Conservation (phyloP, 2,888 invertebrate genomes). For the Polymixis lichenea region DNA sequence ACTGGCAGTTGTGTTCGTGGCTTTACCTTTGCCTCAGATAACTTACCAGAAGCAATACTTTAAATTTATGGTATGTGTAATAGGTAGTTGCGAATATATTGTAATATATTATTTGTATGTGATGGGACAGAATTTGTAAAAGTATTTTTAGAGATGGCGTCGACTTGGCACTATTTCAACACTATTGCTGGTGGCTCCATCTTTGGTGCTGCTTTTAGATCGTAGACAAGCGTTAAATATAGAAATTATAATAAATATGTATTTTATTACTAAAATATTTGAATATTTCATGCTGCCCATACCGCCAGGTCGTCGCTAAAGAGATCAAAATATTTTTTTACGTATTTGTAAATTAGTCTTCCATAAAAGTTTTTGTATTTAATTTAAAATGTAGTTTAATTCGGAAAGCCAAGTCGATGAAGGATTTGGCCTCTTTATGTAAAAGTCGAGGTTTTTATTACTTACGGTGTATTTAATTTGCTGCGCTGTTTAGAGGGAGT, state of each 20-base stretch:
- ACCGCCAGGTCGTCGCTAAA: slow-evolving; percentile 1
- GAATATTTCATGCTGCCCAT: not conserved
- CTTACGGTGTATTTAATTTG: slow-evolving; percentile 17
- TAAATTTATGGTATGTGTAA: slow-evolving; percentile 6
- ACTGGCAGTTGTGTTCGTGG: not conserved
- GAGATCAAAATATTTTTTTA: slow-evolving; percentile 51
- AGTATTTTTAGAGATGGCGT: slow-evolving; percentile 40
- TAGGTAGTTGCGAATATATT: slow-evolving; percentile 44
- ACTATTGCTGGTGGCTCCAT: slow-evolving; percentile 30
- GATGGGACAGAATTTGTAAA: slow-evolving; percentile 23
- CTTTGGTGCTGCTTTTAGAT: slow-evolving; percentile 38
- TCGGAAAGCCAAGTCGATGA: slow-evolving; percentile 37
- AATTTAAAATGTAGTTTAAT: slow-evolving; percentile 26
- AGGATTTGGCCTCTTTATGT: slow-evolving; percentile 18
- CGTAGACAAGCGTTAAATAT: slow-evolving; percentile 11
- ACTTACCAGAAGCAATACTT: slow-evolving; percentile 41
- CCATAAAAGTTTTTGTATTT: slow-evolving; percentile 25
- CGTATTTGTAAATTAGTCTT: slow-evolving; percentile 39
- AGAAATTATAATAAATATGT: slow-evolving; percentile 18
- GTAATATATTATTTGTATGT: slow-evolving; percentile 48
- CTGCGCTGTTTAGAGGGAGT: slow-evolving; percentile 17
- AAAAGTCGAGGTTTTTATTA: slow-evolving; percentile 4
- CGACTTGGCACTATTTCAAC: slow-evolving; percentile 42
- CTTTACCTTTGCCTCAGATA: slow-evolving; percentile 22
- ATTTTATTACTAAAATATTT: slow-evolving; percentile 29